Base-by-base conservation (phyloP, 2,888 invertebrate genomes). In the Drosophila neonasuta region DNA sequence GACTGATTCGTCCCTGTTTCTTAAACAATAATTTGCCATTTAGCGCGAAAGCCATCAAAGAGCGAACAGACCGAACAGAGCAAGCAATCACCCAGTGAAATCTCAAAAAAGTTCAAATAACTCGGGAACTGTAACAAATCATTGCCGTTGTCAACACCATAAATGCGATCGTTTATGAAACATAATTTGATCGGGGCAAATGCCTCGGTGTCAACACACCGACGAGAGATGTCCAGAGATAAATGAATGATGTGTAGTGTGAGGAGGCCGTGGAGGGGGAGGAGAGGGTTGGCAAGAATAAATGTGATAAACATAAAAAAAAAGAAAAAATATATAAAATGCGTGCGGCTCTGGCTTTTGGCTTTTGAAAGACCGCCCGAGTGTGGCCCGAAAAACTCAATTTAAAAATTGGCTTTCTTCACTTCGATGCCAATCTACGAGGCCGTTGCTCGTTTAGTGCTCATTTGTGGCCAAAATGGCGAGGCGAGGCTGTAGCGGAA, bases 141-240 rank as follows among this genome's bases (percentile, higher is more conserved):
- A 88, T 88, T 88, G 86, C 71, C 62, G 52, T 59, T 63, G 78
- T 60, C 64, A 78, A 71, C 73, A 83, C 88, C 84, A 86, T 81
- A 89, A 87, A 88, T 87, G 83, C 79, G 80, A 89, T 80, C 88
- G 87, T 89, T 89, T 89, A 88, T 88, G 88, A 88, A 88, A 88
- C 89, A 89, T 89, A 89, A 88, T 89, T 88, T 88, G 83, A 83
- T 76, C 88, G 68, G 65, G 57, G 51, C 80, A 85, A 87, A 87
- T 87, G 83, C 87, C 77, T 68, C 42, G 58, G 48, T 74, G 86
- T 79, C 79, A 57, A 77, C 83, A 78, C 82, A 74, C 56, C 50
- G 64, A 45, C 66, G 51, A 60, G 59, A 69, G 59, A 69, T 74
- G 72, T 67, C 58, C 48, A 30, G 58, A 62, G 65, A 67, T 80